phyloP scores from a whole-genome alignment of 2,113 vertebrate genomes.

The Otocyon megalotis region DNA sequence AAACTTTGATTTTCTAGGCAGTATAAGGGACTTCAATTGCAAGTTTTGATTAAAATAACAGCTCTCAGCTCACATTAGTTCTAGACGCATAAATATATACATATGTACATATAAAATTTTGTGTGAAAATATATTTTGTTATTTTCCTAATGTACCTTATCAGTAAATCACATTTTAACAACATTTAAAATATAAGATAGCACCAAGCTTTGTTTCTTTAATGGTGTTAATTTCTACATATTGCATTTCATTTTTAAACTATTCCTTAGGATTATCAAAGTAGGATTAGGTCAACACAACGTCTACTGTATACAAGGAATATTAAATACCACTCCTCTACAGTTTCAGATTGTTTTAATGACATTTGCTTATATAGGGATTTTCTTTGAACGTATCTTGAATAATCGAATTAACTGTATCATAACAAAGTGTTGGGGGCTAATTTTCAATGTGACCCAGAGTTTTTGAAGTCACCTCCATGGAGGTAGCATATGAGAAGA shows the following conservation, averaged over 20 bases:
- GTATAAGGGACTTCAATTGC: background rate
- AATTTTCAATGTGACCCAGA: background rate
- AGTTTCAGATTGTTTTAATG: background rate
- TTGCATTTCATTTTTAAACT: background rate
- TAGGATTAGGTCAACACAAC: background rate
- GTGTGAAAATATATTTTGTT: background rate
- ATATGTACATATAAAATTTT: background rate
- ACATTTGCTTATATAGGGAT: background rate
- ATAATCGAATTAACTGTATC: background rate
- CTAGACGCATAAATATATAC: background rate
- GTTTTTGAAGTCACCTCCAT: background rate
- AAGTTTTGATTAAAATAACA: conserved; percentile 58
- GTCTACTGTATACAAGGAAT: background rate
- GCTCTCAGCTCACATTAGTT: background rate
- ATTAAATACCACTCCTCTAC: background rate
- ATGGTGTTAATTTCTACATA: background rate
- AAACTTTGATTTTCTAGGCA: conserved; percentile 26
- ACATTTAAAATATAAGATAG: background rate
- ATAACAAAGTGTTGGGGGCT: background rate
- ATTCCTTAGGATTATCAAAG: background rate
- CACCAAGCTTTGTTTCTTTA: background rate
- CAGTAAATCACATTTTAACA: background rate
- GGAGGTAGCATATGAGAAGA: background rate
- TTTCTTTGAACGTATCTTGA: background rate
- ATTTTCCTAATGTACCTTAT: background rate